Base-by-base conservation (phyloP, 1,140 invertebrate species). In the Pseudomyrmex dendroicus region DNA sequence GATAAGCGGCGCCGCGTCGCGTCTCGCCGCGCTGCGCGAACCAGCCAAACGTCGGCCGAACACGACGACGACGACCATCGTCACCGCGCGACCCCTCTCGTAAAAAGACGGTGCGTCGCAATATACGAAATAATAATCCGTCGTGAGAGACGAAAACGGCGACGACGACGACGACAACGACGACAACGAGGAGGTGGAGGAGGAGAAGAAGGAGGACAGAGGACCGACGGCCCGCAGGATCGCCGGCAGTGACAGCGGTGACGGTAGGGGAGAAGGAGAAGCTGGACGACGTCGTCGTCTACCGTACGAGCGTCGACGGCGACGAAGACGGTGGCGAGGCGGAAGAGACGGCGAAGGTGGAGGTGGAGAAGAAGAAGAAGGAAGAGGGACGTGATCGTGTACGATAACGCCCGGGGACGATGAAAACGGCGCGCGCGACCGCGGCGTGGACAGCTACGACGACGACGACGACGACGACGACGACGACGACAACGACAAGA, bases 1-100 rank as follows among this genome's bases (percentile, higher is more conserved):
- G 86, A 83, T 89, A 89, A 72, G 87, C 77, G 84, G 25, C 52
- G 52, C 73, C 61, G 44, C 62, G 25, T 17, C 44, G 62, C 62
- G 50, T 35, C 44, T 50, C 64, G 76, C 46, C 44, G 25, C 61
- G 73, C 61, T 50, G 20, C 56, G 59, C 25, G 25, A 67, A 17
- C 25, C 66, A 25, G 13, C 20, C 48, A 70, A 22, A 13, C 70
- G 48, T 67, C 84, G 8, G 52, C 12, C 76, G 35, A 50, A 50
- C 35, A n/a, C 44, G 20, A 17, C 54, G 22, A 22, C 35, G 35
- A 35, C 35, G 35, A 35, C 35, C 7, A 35, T 35, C 35, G 5
- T 35, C 35, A 7, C 35, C 35, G 35, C 35, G 35, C 35, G 35
- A 35, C 35, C 35, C 35, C 35, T 35, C 35, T 35, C 35, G 35